A percentile compares a stretch with the other conserved stretches of the same genome.
Conservation (phyloP, 37 sponge, comb jelly and placozoan species). For the Beroe forskalii region DNA sequence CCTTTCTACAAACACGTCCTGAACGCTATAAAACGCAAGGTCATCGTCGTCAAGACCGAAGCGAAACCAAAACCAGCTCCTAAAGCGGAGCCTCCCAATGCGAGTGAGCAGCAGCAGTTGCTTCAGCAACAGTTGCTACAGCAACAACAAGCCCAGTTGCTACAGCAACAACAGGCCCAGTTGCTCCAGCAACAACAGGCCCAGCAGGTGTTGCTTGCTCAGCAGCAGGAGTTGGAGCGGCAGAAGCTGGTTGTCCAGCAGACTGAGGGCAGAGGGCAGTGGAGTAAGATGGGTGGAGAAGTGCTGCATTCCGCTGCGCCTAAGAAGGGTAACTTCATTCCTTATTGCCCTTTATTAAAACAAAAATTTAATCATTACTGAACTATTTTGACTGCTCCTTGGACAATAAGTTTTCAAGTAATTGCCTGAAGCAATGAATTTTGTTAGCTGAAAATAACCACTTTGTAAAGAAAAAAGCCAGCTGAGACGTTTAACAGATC, state of each 20-base stretch:
- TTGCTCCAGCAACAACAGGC: not conserved
- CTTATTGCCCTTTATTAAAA: too few species aligned
- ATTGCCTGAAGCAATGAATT: too few species aligned
- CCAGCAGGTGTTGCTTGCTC: not conserved
- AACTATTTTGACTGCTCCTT: too few species aligned
- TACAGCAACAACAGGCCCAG: not conserved
- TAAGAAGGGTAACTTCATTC: conserved; percentile 26
- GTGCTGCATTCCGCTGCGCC: not conserved
- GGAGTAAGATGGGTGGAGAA: conserved; percentile 36
- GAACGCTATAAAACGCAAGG: conserved; percentile 44
- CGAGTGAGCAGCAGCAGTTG: not conserved
- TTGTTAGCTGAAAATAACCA: too few species aligned
- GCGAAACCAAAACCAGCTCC: conserved; percentile 49
- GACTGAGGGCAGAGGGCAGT: not conserved
- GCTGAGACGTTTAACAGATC: too few species aligned
- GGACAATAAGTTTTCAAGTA: too few species aligned
- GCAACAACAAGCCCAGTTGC: not conserved
- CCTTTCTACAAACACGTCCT: conserved; percentile 58
- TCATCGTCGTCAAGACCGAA: conserved; percentile 28
- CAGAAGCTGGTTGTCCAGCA: not conserved
- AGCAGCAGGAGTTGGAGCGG: conserved; percentile 24
- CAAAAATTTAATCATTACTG: too few species aligned
- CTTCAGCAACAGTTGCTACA: not conserved
- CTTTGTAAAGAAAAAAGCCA: too few species aligned
- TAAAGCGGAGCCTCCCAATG: not conserved